Base-by-base conservation (phyloP, 2,113 vertebrate species). In the Hipposideros armiger region DNA sequence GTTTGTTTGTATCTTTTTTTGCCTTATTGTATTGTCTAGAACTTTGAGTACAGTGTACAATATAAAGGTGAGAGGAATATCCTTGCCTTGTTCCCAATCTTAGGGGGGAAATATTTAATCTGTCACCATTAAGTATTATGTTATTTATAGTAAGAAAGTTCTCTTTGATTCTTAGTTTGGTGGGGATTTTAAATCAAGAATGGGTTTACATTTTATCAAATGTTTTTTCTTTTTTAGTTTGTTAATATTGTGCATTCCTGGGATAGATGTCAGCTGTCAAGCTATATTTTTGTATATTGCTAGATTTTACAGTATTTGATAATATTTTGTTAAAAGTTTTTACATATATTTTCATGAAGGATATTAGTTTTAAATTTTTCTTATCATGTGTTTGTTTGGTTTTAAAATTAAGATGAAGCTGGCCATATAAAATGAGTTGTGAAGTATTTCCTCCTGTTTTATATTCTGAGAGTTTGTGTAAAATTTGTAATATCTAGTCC, bases 171-270 rank as follows among this genome's bases (percentile, higher is more conserved):
- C 60, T 86, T 90, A 72, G 69, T 11, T 83, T 78, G 30, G n/a
- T 88, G 9, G 45, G 20, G 84, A 58, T 50, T 88, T 70, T 40
- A 78, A 87, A 87, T 91, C 32, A 77, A 58, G 40, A 94, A n/a
- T 22, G 52, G 14, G 22, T 69, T 91, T 91, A 30, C 42, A 70
- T 52, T 87, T 10, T 67, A 26, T 45, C 67, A 87, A 76, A 52
- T 42, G 4, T 7, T 60, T 70, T 81, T 89, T 62, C 17, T n/a
- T 64, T 91, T 52, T 69, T 58, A 64, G 4, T 45, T 67, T 66
- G 7, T 91, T 92, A 90, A 32, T 60, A 81, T 62, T 40, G 4
- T 42, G 4, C 17, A 45, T 67, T 80, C 3, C 42, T 73, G 30
- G 26, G 4, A 50, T 24, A 73, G 26, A 73, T 26, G 45, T 13